Conservation (phyloP, 2,113 vertebrate genomes). For the Ifrita kowaldi region DNA sequence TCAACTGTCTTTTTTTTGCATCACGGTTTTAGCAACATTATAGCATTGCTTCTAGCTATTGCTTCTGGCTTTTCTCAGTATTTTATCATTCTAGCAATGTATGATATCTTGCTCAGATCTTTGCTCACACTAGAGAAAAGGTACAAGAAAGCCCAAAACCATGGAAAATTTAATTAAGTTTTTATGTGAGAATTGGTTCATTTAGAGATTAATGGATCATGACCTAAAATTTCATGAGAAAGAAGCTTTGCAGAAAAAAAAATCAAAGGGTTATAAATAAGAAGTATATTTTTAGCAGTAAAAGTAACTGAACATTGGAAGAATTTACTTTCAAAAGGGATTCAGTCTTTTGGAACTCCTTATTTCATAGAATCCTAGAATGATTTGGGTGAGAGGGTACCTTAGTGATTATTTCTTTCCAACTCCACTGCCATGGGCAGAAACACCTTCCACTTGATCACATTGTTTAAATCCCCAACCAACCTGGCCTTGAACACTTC, state of each 20-base stretch:
- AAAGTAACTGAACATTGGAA: neutral
- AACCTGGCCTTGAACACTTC: neutral
- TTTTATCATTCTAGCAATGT: neutral
- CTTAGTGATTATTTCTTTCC: neutral
- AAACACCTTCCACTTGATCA: neutral
- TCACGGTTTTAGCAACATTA: neutral
- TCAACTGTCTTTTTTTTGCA: neutral
- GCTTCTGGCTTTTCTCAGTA: neutral
- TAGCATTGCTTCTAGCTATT: neutral
- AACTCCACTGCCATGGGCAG: neutral
- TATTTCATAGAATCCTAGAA: neutral
- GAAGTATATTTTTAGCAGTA: neutral
- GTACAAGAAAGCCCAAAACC: neutral
- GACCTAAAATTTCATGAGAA: neutral
- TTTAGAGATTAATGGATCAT: neutral
- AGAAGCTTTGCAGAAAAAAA: neutral
- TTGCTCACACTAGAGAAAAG: neutral
- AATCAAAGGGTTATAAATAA: neutral
- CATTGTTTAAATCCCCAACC: neutral
- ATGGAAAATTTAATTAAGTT: neutral
- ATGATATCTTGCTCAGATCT: neutral
- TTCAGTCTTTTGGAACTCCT: neutral
- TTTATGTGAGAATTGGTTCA: neutral
- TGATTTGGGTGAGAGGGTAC: neutral
- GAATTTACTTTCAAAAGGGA: neutral